Conservation (phyloP, 1,140 invertebrate genomes). For the Lepidurus couesii region DNA sequence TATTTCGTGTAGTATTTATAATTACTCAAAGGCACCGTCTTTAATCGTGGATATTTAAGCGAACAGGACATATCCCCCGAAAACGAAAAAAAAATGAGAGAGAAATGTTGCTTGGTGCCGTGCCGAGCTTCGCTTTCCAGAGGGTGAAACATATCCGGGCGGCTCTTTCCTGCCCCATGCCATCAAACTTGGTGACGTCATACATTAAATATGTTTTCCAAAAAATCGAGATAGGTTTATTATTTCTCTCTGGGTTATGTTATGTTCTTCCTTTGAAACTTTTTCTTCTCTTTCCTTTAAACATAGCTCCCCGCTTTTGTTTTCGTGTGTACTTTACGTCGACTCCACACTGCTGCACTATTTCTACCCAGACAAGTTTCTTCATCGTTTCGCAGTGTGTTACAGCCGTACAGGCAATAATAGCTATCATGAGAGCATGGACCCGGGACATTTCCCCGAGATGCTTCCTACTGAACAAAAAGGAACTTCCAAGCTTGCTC, state of each 20-base stretch:
- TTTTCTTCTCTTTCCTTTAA: neutral
- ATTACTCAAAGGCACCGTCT: neutral
- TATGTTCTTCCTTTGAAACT: neutral
- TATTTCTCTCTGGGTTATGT: neutral
- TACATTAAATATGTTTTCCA: neutral
- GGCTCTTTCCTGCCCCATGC: neutral
- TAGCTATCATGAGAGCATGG: conserved; percentile 11
- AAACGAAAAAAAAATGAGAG: neutral
- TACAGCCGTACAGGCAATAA: neutral
- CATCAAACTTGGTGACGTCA: conserved; percentile 8
- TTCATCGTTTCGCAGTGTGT: neutral
- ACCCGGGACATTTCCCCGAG: neutral
- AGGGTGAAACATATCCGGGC: neutral
- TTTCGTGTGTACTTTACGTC: neutral
- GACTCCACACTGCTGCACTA: neutral
- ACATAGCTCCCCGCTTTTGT: neutral
- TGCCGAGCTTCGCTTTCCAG: neutral
- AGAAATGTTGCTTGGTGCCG: neutral
- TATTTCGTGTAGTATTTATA: neutral
- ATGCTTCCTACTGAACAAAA: neutral
- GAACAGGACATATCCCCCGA: neutral
- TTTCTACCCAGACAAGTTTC: neutral
- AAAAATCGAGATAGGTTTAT: neutral
- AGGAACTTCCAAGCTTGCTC: neutral
- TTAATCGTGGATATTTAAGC: neutral